Evolutionary conservation across 30 jellyfish, hydroid and myxozoan species (phyloP).

Genomic region (Chrysaora quinquecirrha): DNA sequence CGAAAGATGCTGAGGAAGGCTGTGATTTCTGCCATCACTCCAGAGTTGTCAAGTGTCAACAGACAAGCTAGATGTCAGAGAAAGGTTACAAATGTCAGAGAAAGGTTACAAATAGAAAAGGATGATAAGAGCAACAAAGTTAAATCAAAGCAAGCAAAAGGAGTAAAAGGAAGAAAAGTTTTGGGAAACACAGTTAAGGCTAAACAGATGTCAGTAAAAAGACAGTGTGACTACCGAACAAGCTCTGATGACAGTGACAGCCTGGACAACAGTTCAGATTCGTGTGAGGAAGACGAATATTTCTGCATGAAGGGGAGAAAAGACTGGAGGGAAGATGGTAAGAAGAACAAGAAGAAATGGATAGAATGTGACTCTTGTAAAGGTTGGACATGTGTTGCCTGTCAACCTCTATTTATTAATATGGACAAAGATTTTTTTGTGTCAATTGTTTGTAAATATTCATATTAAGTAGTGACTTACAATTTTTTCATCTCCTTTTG

Average conservation of each 20-base stretch:
- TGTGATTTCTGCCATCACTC: constrained; percentile 1
- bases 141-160: background rate
- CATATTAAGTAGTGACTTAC: no score
- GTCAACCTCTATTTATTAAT: no score
- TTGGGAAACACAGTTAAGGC: background rate
- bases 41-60: background rate
- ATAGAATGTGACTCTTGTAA: background rate
- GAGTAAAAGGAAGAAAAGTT: background rate
- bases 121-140: constrained; percentile 2
- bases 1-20: constrained; percentile 18
- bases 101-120: constrained; percentile 5
- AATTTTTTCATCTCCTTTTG: no score
- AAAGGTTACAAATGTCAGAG: background rate
- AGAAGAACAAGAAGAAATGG: background rate
- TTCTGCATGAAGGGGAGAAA: background rate
- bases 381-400: background rate
- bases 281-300: background rate
- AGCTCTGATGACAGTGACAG: background rate
- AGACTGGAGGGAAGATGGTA: background rate
- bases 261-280: background rate
- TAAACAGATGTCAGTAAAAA: background rate
- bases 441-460: no score
- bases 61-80: background rate
- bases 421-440: no score
- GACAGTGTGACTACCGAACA: background rate